Base-by-base conservation (phyloP, 2,797 vertebrate genomes). In the Gouania willdenowi region DNA sequence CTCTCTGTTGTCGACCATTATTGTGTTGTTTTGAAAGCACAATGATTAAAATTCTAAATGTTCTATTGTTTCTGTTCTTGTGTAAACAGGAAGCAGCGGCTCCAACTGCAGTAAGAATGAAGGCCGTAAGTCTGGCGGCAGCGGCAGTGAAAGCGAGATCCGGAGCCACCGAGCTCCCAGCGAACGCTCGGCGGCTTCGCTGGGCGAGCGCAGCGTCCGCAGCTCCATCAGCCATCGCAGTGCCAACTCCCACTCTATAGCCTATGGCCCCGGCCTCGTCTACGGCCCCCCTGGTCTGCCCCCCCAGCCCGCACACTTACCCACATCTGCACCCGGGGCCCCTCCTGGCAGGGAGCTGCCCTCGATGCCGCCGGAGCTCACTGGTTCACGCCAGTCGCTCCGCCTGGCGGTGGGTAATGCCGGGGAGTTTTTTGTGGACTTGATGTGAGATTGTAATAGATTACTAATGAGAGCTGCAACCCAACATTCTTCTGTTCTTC, bases 401-500 rank as follows among this genome's bases (percentile, higher is more conserved):
- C 93, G 93, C 83, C 92, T 95, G 91, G 94, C 96, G 10, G 95
- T 98, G 87, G 95, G 95, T 75, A 98, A 95, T 61, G 93, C 94
- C 30, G 97, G 97, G 82, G 96, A 99, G 85, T 98, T 97, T 86
- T 99, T 98, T 78, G 95, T 99, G 41, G 96, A 99, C 82, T 95
- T 99, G 81, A 99, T 99, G 97, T 99, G 93, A 95, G 31, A 3
- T n/a, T n/a, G n/a, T n/a, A n/a, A n/a, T 12, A 16, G 35, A 39
- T 43, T 35, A 6, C 27, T 18, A 37, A 61, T 25, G 47, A 34
- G 52, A 49, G 66, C 47, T 39, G 46, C 31, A 56, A 52, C 34
- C 32, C 26, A 47, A 49, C 46, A 42, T 58, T 63, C 39, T 20
- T 48, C 32, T 53, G 27, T 61, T 39, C 34, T 25, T 26, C 60